These are phyloP conservation scores for Emmelina monodactyla DNA, from an alignment of 2,888 invertebrate genomes.

Conservation along the genomic window DNA sequence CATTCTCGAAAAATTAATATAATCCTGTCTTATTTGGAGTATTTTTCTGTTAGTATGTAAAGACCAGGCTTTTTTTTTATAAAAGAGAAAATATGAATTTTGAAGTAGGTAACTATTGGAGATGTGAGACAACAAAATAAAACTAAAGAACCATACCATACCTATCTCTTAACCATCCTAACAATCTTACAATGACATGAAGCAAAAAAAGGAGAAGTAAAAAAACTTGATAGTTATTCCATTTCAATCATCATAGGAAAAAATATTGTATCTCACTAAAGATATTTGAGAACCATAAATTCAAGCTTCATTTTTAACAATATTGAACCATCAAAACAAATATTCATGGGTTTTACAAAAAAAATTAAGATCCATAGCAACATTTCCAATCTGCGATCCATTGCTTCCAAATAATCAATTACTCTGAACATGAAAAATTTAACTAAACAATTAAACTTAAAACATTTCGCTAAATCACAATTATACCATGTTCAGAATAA, in stretches of 20 bases:
- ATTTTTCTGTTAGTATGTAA: no score
- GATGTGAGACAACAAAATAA: no score
- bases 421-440: constrained; percentile 30
- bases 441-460: constrained; percentile 45
- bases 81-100: no score
- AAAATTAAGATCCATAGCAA: constrained; percentile 45
- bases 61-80: no score
- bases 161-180: constrained; percentile 53
- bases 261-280: constrained; percentile 8
- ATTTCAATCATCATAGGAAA: constrained; percentile 1
- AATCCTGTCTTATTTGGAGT: no score
- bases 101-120: no score
- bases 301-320: constrained; percentile 58
- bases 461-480: constrained; percentile 39
- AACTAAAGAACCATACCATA: constrained; percentile 36
- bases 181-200: constrained; percentile 58
- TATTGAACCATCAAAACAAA: constrained; percentile 11
- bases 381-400: constrained; percentile 47
- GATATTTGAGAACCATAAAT: constrained; percentile 28
- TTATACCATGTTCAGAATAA: constrained; percentile 28
- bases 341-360: constrained; percentile 21
- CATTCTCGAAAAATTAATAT: no score
- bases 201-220: constrained; percentile 63
- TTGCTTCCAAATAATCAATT: constrained; percentile 22
- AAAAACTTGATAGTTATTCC: constrained; percentile 49